Evolutionary conservation across 2,797 vertebrate species (phyloP).

Genomic region (Cichlasoma orientale): DNA sequence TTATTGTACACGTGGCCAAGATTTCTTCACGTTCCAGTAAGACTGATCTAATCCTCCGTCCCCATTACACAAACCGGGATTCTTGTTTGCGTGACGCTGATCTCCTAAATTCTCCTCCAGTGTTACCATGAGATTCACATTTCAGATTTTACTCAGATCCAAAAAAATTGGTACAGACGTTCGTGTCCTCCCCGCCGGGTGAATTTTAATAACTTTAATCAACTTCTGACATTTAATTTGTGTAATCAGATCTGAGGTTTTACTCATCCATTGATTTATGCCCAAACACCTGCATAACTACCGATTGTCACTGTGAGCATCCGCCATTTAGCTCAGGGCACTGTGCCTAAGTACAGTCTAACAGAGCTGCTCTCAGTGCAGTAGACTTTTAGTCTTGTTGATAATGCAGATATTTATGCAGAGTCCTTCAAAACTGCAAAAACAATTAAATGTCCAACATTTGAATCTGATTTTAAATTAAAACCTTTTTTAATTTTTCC

Average conservation of each 20-base stretch:
- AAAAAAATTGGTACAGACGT: background rate
- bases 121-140: background rate
- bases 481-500: background rate
- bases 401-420: background rate
- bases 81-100: background rate
- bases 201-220: background rate
- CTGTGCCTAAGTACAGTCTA: background rate
- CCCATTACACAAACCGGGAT: background rate
- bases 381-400: background rate
- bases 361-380: background rate
- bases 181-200: background rate
- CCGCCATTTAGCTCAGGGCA: background rate
- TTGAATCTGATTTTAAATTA: background rate
- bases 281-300: background rate
- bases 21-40: background rate
- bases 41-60: fast-evolving
- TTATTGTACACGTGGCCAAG: background rate
- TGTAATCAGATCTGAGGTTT: background rate
- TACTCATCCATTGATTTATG: background rate
- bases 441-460: background rate
- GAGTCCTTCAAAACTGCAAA: background rate
- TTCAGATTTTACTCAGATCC: background rate
- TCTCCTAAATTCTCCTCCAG: background rate
- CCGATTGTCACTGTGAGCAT: background rate
- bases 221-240: background rate